Evolutionary conservation across 2,797 vertebrate genomes (phyloP), one percentile per base, ranked within the genome.

Genomic region (Hybognathus amarus): DNA sequence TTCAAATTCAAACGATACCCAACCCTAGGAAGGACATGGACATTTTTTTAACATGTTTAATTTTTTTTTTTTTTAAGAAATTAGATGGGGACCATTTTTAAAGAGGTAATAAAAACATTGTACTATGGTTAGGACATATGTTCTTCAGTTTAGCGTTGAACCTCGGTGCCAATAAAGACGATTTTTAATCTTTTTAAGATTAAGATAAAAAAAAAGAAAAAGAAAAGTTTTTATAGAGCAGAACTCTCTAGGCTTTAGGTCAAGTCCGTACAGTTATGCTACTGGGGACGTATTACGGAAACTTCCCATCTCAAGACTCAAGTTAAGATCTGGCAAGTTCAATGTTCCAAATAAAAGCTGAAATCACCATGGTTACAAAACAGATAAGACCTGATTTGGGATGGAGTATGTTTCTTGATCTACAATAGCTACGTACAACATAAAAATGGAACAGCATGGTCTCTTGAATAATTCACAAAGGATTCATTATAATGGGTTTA

Each of bases 281-380:
- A 64, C 38, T 77, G 76, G 40, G 50, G 20, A 3, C 1, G 0
- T 38, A n/a, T 17, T 40, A 56, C 73, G 38, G 10, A 50, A 13
- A 56, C 24, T 47, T 64, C 40, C 24, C 15, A 63, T 61, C 52
- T n/a, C 15, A 54, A 45, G 38, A 30, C 17, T 64, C 40, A 64
- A 33, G 40, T 63, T 45, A 45, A 6, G 40, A 75, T 56, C 33
- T 56, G 73, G 17, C 33, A 38, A 75, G 73, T 38, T 24, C 20
- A 45, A 1, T 30, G 15, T 42, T 77, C 38, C 56, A 47, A 64
- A 27, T 33, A 24, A 24, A 6, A 77, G 20, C 17, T 59, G n/a
- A 64, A 64, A 77, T 77, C 76, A 45, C 76, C 40, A 77, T 33
- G 59, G 76, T 77, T 47, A 77, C 76, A 20, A 47, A 45, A 64